Percentiles rank a stretch among this genome's conserved stretches.
These are phyloP conservation scores for Diaphora mendica DNA, from an alignment of 2,888 invertebrate species.

Conservation along the genomic window DNA sequence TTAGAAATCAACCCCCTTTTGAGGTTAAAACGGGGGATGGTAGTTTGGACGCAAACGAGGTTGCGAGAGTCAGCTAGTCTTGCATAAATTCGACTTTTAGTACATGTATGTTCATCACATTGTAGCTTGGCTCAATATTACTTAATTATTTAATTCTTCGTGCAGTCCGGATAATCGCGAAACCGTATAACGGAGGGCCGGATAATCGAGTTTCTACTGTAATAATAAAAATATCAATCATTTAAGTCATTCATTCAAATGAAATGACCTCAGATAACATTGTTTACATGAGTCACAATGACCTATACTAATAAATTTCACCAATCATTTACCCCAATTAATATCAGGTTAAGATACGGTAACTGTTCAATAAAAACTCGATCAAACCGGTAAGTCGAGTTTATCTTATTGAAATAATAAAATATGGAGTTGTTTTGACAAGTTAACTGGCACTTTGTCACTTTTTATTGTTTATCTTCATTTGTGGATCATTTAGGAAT, in stretches of 20 bases:
- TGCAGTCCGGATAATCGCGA: too few species aligned
- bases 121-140: too few species aligned
- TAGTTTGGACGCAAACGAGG: too few species aligned
- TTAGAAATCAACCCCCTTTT: too few species aligned
- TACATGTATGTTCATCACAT: too few species aligned
- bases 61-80: too few species aligned
- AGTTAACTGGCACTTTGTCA: conserved; percentile 39
- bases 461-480: background rate
- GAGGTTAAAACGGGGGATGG: too few species aligned
- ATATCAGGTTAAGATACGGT: conserved; percentile 22
- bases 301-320: conserved; percentile 12
- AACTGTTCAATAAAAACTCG: conserved; percentile 7
- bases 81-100: too few species aligned
- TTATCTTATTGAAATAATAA: conserved; percentile 8
- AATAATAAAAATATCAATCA: too few species aligned
- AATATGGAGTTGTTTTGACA: conserved; percentile 41
- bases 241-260: background rate
- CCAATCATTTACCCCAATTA: conserved; percentile 18
- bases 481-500: background rate
- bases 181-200: too few species aligned
- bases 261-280: background rate
- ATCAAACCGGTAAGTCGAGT: conserved; percentile 16
- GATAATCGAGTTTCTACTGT: too few species aligned
- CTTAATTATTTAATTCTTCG: too few species aligned
- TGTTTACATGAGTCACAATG: conserved; percentile 2